A percentile compares a stretch with the other conserved stretches of the same genome.
Conservation (phyloP, 1,140 invertebrate genomes). For the Akabosia matsudoensis region DNA sequence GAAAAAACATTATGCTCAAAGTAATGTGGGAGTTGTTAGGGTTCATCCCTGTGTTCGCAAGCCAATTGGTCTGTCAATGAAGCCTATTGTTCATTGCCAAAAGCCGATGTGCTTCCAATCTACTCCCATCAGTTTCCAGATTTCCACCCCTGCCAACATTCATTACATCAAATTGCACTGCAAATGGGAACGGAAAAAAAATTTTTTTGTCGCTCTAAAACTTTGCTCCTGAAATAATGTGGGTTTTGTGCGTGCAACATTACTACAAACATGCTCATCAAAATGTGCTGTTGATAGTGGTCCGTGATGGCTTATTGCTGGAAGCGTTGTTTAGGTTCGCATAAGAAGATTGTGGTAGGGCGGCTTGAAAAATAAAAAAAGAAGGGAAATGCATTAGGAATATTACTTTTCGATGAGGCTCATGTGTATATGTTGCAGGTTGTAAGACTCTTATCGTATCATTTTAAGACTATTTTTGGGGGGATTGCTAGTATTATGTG, state of each 20-base stretch:
- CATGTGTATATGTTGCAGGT: neutral
- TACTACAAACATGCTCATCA: too few relatives aligned
- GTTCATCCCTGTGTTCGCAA: conserved; percentile 20
- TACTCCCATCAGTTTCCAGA: conserved; percentile 4
- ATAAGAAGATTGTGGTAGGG: too few relatives aligned
- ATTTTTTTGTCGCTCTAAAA: neutral
- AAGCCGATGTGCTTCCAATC: conserved; percentile 16
- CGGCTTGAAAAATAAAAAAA: neutral
- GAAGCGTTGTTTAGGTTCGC: too few relatives aligned
- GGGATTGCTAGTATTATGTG: neutral
- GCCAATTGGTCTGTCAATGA: conserved; percentile 16
- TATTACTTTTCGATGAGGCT: neutral
- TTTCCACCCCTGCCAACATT: conserved; percentile 23
- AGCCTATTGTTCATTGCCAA: conserved; percentile 20
- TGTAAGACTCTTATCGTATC: conserved; percentile 1
- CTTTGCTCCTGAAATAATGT: too few relatives aligned
- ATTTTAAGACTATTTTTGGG: conserved; percentile 3
- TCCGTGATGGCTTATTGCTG: too few relatives aligned
- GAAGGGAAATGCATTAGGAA: neutral
- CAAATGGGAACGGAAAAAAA: neutral
- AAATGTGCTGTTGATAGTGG: too few relatives aligned
- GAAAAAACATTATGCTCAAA: neutral
- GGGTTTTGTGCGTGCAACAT: too few relatives aligned
- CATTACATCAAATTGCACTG: conserved; percentile 18
- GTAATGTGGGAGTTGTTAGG: neutral